These are phyloP conservation scores for Aphidius gifuensis DNA, from an alignment of 1,140 invertebrate genomes.

Conservation along the genomic window DNA sequence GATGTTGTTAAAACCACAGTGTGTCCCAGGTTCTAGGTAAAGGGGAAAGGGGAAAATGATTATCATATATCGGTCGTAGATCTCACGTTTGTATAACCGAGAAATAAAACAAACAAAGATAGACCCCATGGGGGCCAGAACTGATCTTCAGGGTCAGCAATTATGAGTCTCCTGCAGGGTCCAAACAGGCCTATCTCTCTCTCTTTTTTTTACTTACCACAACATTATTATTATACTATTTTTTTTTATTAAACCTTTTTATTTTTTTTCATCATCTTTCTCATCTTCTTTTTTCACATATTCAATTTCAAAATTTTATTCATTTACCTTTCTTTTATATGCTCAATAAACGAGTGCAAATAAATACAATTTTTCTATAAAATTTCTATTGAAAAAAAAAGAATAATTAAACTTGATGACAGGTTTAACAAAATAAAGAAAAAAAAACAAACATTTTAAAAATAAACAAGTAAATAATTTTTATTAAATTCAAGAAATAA, in stretches of 20 bases:
- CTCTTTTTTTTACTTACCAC: constrained; percentile 13
- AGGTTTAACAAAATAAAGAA: too few species aligned
- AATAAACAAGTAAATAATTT: too few species aligned
- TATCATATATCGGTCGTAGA: constrained; percentile 56
- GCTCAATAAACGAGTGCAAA: too few species aligned
- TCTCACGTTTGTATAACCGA: constrained; percentile 55
- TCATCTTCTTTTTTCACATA: too few species aligned
- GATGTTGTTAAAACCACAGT: constrained; percentile 19
- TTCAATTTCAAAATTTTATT: too few species aligned
- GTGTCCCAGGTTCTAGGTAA: neutral
- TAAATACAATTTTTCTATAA: too few species aligned
- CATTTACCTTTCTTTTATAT: too few species aligned
- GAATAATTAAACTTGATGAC: too few species aligned
- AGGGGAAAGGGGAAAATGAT: constrained; percentile 39
- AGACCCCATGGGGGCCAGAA: constrained; percentile 51
- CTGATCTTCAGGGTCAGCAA: constrained; percentile 55
- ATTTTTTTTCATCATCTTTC: neutral
- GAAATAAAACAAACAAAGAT: constrained; percentile 56
- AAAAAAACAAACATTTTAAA: too few species aligned
- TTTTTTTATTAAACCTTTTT: constrained; percentile 9
- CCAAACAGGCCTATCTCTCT: constrained; percentile 30
- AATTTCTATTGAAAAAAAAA: too few species aligned
- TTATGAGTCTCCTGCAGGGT: constrained; percentile 53
- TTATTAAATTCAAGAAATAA: too few species aligned
- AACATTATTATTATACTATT: constrained; percentile 3